Evolutionary conservation across 2,888 invertebrate species (phyloP).

Genomic region (Smittia sp.): DNA sequence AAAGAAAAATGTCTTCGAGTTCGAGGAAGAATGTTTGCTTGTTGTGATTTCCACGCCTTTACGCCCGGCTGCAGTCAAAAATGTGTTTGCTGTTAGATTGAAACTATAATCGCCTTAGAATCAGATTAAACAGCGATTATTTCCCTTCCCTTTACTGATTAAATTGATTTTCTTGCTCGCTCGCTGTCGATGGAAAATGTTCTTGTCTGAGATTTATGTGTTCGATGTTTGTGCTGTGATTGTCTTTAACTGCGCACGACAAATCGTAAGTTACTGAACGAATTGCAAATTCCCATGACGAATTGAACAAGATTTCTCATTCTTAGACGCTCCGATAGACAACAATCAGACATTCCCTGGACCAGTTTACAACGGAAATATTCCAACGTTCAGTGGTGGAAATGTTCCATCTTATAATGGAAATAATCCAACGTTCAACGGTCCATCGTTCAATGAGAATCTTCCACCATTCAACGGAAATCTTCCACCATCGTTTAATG

Average conservation of each 20-base stretch:
- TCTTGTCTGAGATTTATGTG: not conserved
- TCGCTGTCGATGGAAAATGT: not conserved
- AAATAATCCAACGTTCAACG: too few relatives aligned
- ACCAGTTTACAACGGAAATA: too few relatives aligned
- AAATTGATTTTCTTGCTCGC: conserved; percentile 28
- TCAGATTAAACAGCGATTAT: conserved; percentile 27
- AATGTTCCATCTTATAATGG: too few relatives aligned
- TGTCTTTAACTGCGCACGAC: conserved; percentile 15
- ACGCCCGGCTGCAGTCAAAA: not conserved
- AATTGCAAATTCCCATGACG: conserved; percentile 1
- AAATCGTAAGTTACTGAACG: not conserved
- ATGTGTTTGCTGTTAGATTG: conserved; percentile 23
- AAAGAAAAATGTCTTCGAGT: too few relatives aligned
- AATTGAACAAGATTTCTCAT: not conserved
- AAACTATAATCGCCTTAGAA: conserved; percentile 33
- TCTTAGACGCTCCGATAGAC: not conserved
- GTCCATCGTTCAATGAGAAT: too few relatives aligned
- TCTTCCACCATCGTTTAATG: too few relatives aligned
- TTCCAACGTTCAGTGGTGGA: too few relatives aligned
- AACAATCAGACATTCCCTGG: not conserved
- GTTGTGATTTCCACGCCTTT: not conserved
- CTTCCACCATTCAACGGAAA: too few relatives aligned
- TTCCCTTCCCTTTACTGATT: conserved; percentile 10
- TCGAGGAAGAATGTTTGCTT: not conserved
- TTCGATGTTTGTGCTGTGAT: not conserved